Conservation (phyloP, 2,888 invertebrate species). For the Ernsta delagoae region DNA sequence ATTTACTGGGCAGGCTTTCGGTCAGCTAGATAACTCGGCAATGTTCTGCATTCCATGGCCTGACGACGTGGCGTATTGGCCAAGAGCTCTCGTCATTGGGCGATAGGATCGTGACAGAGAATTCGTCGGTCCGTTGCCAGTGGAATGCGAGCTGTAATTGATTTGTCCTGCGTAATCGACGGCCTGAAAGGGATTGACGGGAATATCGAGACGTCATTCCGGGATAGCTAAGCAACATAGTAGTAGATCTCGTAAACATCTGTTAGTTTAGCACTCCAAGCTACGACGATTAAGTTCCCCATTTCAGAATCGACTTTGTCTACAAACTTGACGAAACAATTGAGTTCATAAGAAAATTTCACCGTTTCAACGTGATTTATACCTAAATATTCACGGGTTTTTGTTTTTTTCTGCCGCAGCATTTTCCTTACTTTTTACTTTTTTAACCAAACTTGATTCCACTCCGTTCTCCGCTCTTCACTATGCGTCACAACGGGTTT, state of each 20-base stretch:
- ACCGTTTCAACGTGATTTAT: too few species aligned
- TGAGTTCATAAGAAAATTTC: too few species aligned
- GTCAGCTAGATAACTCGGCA: conserved; percentile 56
- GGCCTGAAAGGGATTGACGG: conserved; percentile 71
- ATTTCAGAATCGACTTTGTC: not conserved
- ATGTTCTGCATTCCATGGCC: conserved; percentile 66
- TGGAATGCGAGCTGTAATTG: conserved; percentile 82
- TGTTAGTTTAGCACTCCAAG: conserved; percentile 27
- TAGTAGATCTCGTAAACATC: conserved; percentile 30
- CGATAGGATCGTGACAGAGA: conserved; percentile 80
- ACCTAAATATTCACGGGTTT: too few species aligned
- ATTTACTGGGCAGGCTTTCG: conserved; percentile 65
- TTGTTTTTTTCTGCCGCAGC: too few species aligned
- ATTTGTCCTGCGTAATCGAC: conserved; percentile 82
- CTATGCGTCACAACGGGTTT: not conserved
- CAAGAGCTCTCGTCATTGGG: conserved; percentile 70
- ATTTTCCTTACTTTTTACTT: not conserved
- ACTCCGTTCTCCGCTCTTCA: not conserved
- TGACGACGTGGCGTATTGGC: conserved; percentile 60
- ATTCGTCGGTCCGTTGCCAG: conserved; percentile 75
- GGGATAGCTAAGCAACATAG: conserved; percentile 38
- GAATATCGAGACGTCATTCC: conserved; percentile 68
- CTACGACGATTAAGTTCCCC: conserved; percentile 1
- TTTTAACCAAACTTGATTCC: not conserved
- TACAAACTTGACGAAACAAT: not conserved